Conservation (phyloP, 2,797 vertebrate genomes). For the Gobionotothen gibberifrons region DNA sequence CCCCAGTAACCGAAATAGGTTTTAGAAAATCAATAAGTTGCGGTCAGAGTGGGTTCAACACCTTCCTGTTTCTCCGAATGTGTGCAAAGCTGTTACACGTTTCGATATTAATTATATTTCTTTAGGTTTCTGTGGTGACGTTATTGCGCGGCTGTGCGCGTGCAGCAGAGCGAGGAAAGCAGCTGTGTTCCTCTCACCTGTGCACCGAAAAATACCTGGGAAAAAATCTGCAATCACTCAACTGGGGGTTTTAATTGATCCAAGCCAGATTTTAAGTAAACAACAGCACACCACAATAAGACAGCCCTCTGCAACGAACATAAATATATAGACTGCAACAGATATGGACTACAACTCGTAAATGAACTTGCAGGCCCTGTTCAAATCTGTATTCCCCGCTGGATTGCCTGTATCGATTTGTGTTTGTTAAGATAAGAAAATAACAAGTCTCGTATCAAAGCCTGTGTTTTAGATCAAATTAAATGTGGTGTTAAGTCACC, state of each 20-base stretch:
- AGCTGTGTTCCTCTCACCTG: slow-evolving; percentile 31
- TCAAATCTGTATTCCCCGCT: neutral
- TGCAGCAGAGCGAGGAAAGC: neutral
- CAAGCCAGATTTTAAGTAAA: slow-evolving; percentile 36
- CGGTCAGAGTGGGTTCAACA: slow-evolving; percentile 6
- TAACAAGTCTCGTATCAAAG: neutral
- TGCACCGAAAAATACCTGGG: neutral
- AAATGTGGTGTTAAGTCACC: neutral
- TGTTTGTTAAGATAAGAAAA: slow-evolving; percentile 8
- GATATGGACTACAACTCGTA: neutral
- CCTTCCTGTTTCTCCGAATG: neutral
- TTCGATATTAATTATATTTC: slow-evolving; percentile 23
- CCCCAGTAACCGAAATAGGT: slow-evolving; percentile 12
- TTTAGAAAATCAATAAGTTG: slow-evolving; percentile 42
- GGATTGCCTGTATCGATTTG: slow-evolving; percentile 13
- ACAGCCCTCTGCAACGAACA: slow-evolving; percentile 10
- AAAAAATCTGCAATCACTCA: slow-evolving; percentile 2
- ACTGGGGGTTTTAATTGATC: slow-evolving; percentile 50
- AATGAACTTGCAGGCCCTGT: neutral
- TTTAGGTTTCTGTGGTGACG: slow-evolving; percentile 21
- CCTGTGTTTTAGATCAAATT: neutral
- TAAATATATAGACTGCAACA: neutral
- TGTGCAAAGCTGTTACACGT: slow-evolving; percentile 7
- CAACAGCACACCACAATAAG: slow-evolving; percentile 37
- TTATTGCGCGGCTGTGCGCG: neutral